Evolutionary conservation across 2,888 invertebrate species (phyloP), one percentile per base, ranked within the genome.

Genomic region (Drosophila koepferae): DNA sequence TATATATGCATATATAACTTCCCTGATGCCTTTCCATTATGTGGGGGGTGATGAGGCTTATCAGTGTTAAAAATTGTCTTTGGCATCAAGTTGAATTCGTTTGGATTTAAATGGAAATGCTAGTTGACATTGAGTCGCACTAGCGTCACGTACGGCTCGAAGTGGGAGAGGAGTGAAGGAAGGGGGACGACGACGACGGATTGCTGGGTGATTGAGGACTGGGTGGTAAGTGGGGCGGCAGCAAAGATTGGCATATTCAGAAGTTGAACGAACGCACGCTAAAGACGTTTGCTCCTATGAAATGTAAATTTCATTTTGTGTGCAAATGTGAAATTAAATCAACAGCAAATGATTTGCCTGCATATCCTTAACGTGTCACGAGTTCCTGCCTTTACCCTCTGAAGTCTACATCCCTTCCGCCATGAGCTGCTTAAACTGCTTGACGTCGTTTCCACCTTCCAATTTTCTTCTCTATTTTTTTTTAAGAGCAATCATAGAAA

Each of bases 261-360:
- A 59, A 59, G 51, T 59, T 53, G 51, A 60, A 41, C 36, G 51
- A 60, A 41, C 36, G 63, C 53, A 55, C 64, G 69, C 59, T 69
- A 54, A 69, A 66, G 41, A 61, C 49, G 38, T 38, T 43, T 64
- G 62, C 74, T 63, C 49, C n/a, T 61, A 54, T 61, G 63, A 59
- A 72, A 72, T 80, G 76, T 61, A 82, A 82, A 80, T 81, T 65
- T 72, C 55, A 49, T 71, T 80, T 82, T 48, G 74, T 60, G 56
- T 49, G 62, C 74, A 63, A 65, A 71, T 82, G 67, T 60, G 73
- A 72, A 79, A 81, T 81, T 75, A 81, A 84, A 72, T 76, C 85
- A 79, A 66, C 71, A 65, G 68, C 83, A 77, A 80, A 81, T 83
- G 65, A 72, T 74, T 77, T 69, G 64, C 2, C 49, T 49, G 14